Evolutionary conservation across 2,113 vertebrate species (phyloP), one percentile per base, ranked within the genome.

Genomic region (Dissostichus mawsoni): DNA sequence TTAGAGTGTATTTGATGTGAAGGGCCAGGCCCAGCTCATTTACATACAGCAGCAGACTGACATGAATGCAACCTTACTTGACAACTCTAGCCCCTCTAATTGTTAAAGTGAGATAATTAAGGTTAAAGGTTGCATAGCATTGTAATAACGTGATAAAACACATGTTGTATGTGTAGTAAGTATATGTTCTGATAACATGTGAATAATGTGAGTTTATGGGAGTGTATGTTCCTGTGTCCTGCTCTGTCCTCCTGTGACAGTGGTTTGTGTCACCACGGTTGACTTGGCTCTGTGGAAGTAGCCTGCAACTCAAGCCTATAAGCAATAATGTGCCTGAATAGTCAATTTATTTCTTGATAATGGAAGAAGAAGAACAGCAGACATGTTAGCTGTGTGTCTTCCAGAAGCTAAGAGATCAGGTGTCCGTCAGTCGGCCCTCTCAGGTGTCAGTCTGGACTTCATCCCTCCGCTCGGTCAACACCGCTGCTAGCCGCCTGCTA

Each of bases 401-500:
- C 36, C 50, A 48, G 3, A 11, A 6, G 13, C 56, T 20, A 18
- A 13, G 14, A 16, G 41, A 11, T 66, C 45, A 36, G 62, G 50
- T 78, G 72, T 76, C 68, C 29, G 8, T 76, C 68, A 41, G 8
- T 59, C 18, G 8, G 29, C 4, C 53, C 12, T 53, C 69, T 77
- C 69, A 33, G 9, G 11, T 77, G 48, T 74, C 72, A 53, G 29
- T 52, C 8, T 50, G 59, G 58, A 33, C 56, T 20, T 61, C 6
- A 4, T 45, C n/a, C 8, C 14, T 11, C 56, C 36, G 7, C 57
- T 58, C 77, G 61, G 69, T 76, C 69, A 45, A 33, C 16, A 61
- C 68, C 72, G n/a, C 56, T 50, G 52, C 25, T 67, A 75, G 51
- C 63, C 23, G n/a, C 5, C 8, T 63, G 66, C 45, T 66, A 81